These are phyloP conservation scores for Echinometra lucunter DNA, from an alignment of 53 echinoderm and acorn worm genomes.

Conservation along the genomic window DNA sequence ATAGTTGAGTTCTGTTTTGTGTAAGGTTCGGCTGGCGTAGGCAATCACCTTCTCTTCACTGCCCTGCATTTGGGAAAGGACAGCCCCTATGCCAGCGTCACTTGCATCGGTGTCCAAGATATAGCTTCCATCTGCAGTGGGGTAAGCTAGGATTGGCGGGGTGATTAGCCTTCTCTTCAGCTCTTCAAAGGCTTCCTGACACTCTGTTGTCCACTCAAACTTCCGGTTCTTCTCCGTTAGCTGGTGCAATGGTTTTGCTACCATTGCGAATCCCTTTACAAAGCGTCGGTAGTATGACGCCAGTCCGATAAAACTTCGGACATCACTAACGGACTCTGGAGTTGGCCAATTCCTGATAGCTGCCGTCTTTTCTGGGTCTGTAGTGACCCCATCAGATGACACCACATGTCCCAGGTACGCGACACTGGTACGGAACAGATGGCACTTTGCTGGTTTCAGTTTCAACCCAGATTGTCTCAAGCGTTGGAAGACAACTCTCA, in stretches of 20 bases:
- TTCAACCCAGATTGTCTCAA: slow-evolving; percentile 58
- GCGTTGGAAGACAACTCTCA: slow-evolving; percentile 21
- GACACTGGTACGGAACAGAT: slow-evolving; percentile 50
- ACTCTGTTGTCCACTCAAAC: slow-evolving; percentile 52
- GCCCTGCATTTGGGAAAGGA: slow-evolving; percentile 65
- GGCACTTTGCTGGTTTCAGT: slow-evolving; percentile 68
- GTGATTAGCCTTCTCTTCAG: slow-evolving; percentile 42
- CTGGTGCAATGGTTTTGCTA: too few relatives aligned
- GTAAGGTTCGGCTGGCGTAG: slow-evolving; percentile 41
- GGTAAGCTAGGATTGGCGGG: slow-evolving; percentile 56
- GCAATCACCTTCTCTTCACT: slow-evolving; percentile 61
- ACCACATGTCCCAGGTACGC: too few relatives aligned
- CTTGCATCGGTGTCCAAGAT: slow-evolving; percentile 68
- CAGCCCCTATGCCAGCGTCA: slow-evolving; percentile 53
- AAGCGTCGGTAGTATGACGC: too few relatives aligned
- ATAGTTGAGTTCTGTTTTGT: slow-evolving; percentile 38
- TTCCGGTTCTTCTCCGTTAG: too few relatives aligned
- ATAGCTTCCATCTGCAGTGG: background rate
- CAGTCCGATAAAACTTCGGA: too few relatives aligned
- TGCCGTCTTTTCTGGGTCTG: too few relatives aligned
- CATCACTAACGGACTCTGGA: too few relatives aligned
- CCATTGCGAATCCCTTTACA: too few relatives aligned
- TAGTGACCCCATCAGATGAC: too few relatives aligned
- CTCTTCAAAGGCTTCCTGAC: slow-evolving; percentile 60
- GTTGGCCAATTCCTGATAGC: too few relatives aligned